Base-by-base conservation (phyloP, 2,797 vertebrate genomes). In the Pogonophryne albipinna region DNA sequence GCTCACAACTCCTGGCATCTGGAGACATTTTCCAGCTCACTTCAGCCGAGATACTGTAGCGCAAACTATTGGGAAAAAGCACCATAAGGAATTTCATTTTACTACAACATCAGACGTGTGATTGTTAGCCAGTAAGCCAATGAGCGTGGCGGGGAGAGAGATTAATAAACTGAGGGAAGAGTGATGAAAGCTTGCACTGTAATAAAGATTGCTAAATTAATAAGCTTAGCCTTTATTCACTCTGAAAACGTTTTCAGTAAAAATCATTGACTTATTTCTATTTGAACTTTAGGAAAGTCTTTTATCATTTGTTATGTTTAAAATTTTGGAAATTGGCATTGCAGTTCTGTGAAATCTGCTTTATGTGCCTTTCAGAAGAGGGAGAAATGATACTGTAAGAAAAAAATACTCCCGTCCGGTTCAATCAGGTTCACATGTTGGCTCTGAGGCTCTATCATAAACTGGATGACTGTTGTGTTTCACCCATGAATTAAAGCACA, bases 1-100 rank as follows among this genome's bases (percentile, higher is more conserved):
- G 66, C 66, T 80, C 71, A 44, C 64, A 60, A 51, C 74, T 52
- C 57, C 82, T 85, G 89, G 91, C 89, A 85, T 31, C 20, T 1
- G 38, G 44, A 80, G 19, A 66, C 76, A 55, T 87, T 93, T 93
- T 89, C 86, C 89, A 85, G 75, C 74, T 86, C 71, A 10, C 79
- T 78, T 69, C 71, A 70, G 64, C 64, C 74, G 17, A 64, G 69
- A 80, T 69, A 50, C 70, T 79, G 76, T 4, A 66, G 75, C 65
- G 67, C 50, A 11, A 72, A 60, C 63, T 51, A 57, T 76, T 51
- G 53, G 71, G 79, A 71, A 75, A 75, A 83, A 87, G 27, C 31
- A 51, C 64, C 68, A 27, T 67, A 38, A 78, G 70, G 65, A 78
- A 72, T 74, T 67, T 51, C 0, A 45, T 78, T 87, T 81, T 77